Evolutionary conservation across 2,113 vertebrate species (phyloP), one percentile per base, ranked within the genome.

Genomic region (Hymenochirus boettgeri): DNA sequence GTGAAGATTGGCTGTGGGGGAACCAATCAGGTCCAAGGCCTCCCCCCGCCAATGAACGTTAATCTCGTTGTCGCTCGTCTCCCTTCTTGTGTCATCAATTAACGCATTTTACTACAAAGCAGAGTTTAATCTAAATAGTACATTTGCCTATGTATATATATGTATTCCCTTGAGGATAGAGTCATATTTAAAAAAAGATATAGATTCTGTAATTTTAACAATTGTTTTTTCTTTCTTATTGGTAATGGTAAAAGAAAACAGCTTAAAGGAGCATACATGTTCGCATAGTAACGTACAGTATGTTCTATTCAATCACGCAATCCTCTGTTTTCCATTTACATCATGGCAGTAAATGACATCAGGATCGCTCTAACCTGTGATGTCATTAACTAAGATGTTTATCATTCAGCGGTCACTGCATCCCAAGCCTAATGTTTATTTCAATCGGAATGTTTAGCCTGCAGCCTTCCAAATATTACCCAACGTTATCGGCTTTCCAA

Each of bases 31-130:
- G 73, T 23, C 46, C 29, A 54, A 65, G 72, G 72, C 77, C 75
- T 63, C 26, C 5, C 76, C 74, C 65, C n/a, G n/a, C 11, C 6
- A 80, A 74, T 74, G 77, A n/a, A n/a, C n/a, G n/a, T n/a, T n/a
- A 51, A 66, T 76, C 76, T 51, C 71, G 76, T 74, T 63, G 72
- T 80, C 46, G 81, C 82, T 83, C 81, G 79, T 82, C 72, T 80
- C 78, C 77, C 81, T 80, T 79, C 55, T 72, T 65, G 73, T 79
- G 62, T 42, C 50, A 57, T 52, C 27, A 11, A 75, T n/a, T 86
- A 82, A 79, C 76, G 69, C 87, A 85, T 88, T 87, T 90, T 88
- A 85, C 83, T 88, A 87, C 84, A 79, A 59, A 80, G 80, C n/a
- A 85, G 84, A 88, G 83, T 88, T 85, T 87, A 88, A 84, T 73